Evolutionary conservation across 2,888 invertebrate species (phyloP), one percentile per base, ranked within the genome.

Genomic region (Norana najaformis): DNA sequence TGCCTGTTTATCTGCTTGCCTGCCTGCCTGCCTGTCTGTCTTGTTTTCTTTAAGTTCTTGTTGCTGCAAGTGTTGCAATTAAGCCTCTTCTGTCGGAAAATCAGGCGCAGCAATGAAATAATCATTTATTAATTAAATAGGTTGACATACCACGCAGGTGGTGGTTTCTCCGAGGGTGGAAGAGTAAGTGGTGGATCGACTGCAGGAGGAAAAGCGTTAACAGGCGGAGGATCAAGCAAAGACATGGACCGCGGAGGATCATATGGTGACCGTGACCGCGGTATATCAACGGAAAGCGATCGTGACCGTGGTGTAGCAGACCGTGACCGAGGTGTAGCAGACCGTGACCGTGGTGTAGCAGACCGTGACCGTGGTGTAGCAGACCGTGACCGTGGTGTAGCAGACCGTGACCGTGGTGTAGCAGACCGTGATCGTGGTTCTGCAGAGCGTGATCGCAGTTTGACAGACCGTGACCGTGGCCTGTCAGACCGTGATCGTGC

Each of bases 221-320:
- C 85, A 85, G 85, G 85, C 82, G 83, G 89, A 47, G 37, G 69
- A 36, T 35, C 53, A 53, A 30, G 18, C n/a, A 36, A 34, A 38
- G 89, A 83, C 82, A 89, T 35, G 30, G 82, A 89, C 39, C 83
- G 53, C n/a, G 38, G 88, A 18, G 36, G 89, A 37, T 38, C 82
- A 35, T 38, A 82, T 89, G 82, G 39, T 83, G 53, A 83, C 82
- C 36, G 82, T 36, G 89, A 47, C 47, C 47, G 47, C 23, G 20
- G 47, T 16, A 18, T 8, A 47, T 23, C 47, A 20, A 83, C 36
- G 37, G 89, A 83, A 69, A 53, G 47, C 3, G 83, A 82, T 14
- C 39, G 38, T 89, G 89, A 83, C 83, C 38, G 37, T 30, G 85
- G 90, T 41, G 30, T n/a, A n/a, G 88, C 35, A 5, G 88, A 88